Percentiles rank a stretch among this genome's conserved stretches.
phyloP scores from a whole-genome alignment of 2,113 vertebrate species.

The Chlamydotis undulata region DNA sequence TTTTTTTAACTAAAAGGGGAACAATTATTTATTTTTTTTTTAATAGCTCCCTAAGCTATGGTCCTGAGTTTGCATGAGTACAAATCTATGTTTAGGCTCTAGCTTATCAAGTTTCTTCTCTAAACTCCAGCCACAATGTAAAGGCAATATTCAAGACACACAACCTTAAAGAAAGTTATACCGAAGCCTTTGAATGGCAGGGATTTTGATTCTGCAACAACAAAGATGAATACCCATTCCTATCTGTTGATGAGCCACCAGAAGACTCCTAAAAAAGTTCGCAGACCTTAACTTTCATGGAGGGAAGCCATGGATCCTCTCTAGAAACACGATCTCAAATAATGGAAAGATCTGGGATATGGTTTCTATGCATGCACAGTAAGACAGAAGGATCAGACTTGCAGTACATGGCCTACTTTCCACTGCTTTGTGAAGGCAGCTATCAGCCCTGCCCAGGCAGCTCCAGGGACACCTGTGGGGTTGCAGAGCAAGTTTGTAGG shows the following conservation, averaged over 20 bases:
- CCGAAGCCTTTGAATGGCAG: not conserved
- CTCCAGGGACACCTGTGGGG: not conserved
- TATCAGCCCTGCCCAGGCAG: not conserved
- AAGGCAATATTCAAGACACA: not conserved
- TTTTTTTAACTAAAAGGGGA: not conserved
- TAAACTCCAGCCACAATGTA: not conserved
- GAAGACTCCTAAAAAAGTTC: not conserved
- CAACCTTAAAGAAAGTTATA: not conserved
- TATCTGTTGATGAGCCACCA: not conserved
- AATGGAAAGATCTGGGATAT: not conserved
- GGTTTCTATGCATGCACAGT: not conserved
- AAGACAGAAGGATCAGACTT: not conserved
- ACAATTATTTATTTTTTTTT: not conserved
- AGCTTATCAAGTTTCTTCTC: not conserved
- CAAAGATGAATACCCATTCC: not conserved
- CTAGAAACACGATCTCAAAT: not conserved
- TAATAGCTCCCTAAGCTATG: not conserved
- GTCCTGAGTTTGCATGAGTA: rapidly evolving
- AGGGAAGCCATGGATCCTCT: not conserved
- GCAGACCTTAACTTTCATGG: not conserved
- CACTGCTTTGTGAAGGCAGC: not conserved
- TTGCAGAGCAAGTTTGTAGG: not conserved
- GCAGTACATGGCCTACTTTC: not conserved
- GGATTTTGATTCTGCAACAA: not conserved
- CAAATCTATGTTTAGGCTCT: not conserved